phyloP scores from a whole-genome alignment of 1,140 invertebrate species.

The Agrypnia vestita region DNA sequence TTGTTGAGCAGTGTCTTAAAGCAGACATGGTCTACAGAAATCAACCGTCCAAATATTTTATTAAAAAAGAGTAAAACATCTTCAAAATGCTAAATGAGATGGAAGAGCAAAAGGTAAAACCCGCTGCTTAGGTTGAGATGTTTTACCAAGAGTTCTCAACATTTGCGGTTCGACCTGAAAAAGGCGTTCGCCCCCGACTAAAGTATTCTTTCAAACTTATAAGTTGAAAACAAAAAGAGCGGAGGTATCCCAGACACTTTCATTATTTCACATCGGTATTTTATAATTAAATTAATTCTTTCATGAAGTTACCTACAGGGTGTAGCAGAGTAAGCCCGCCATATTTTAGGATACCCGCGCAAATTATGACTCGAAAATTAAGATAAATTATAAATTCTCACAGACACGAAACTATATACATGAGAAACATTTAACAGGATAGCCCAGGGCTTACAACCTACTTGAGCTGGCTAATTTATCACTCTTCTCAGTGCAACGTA shows the following conservation, averaged over 20 bases:
- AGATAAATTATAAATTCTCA: too few species aligned
- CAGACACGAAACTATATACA: too few species aligned
- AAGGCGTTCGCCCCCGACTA: constrained; percentile 5
- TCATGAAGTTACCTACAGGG: constrained; percentile 1
- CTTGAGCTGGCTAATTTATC: too few species aligned
- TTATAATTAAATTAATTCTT: constrained; percentile 29
- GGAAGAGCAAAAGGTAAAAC: too few species aligned
- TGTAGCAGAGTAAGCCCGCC: too few species aligned
- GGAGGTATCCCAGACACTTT: constrained; percentile 13
- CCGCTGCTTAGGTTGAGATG: neutral
- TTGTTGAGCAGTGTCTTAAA: neutral
- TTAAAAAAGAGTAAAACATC: neutral
- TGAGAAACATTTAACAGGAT: too few species aligned
- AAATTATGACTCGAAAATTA: too few species aligned
- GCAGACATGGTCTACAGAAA: neutral
- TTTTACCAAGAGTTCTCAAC: neutral
- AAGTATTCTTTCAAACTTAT: constrained; percentile 14
- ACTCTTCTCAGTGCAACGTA: too few species aligned
- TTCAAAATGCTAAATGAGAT: too few species aligned
- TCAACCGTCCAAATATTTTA: neutral
- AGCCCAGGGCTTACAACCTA: too few species aligned
- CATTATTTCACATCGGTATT: constrained; percentile 11
- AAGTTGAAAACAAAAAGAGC: constrained; percentile 3
- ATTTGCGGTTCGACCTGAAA: neutral
- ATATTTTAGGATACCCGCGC: too few species aligned